A percentile compares a stretch with the other conserved stretches of the same genome.
Conservation (phyloP, 2,113 vertebrate genomes). For the Dasyprocta punctata region DNA sequence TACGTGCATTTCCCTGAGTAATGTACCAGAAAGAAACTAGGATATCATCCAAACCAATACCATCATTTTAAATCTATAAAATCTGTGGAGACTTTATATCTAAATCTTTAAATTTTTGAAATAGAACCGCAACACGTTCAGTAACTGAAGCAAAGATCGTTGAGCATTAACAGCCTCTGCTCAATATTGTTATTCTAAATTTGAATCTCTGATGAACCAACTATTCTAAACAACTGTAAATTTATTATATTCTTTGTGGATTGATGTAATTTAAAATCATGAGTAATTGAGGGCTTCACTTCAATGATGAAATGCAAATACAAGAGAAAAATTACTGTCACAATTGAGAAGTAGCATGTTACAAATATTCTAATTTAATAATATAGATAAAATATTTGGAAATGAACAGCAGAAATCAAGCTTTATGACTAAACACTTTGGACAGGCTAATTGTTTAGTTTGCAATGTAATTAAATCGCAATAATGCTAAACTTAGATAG, state of each 20-base stretch:
- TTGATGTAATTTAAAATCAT: conserved; percentile 69
- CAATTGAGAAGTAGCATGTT: conserved; percentile 47
- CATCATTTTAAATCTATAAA: neutral
- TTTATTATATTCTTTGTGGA: conserved; percentile 62
- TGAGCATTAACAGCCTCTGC: conserved; percentile 28
- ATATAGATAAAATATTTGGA: conserved; percentile 52
- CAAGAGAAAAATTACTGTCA: conserved; percentile 53
- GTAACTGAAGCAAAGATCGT: conserved; percentile 54
- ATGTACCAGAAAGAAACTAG: neutral
- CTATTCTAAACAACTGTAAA: conserved; percentile 51
- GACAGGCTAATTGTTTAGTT: conserved; percentile 6
- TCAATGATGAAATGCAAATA: conserved; percentile 59
- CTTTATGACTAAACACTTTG: conserved; percentile 46
- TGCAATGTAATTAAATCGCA: conserved; percentile 44
- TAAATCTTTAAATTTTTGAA: conserved; percentile 40
- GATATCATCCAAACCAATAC: neutral
- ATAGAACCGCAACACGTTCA: neutral
- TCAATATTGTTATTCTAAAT: neutral
- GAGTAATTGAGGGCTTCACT: conserved; percentile 50
- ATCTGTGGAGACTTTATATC: neutral
- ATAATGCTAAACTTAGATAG: neutral
- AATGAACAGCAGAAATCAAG: conserved; percentile 23
- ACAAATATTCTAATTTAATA: conserved; percentile 54
- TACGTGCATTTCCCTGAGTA: neutral
- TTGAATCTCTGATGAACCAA: conserved; percentile 38